phyloP scores from a whole-genome alignment of 2,888 invertebrate genomes.

The Psococerastis gibbosa region DNA sequence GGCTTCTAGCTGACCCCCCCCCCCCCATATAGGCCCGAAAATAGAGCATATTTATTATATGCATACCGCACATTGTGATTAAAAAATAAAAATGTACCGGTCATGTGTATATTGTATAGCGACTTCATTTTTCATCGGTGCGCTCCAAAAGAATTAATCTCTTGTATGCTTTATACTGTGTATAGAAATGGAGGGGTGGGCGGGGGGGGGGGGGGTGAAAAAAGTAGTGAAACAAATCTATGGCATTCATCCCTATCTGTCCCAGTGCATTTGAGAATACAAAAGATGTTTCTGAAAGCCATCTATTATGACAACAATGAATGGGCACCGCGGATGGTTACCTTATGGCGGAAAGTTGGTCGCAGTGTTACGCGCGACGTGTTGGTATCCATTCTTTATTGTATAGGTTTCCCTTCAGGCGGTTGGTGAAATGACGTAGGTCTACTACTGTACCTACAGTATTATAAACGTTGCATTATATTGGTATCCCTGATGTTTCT shows the following conservation, averaged over 20 bases:
- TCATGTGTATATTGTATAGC: too few species aligned
- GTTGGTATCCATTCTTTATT: background rate
- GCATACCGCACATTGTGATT: too few species aligned
- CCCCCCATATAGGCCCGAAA: too few species aligned
- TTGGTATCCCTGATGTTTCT: too few species aligned
- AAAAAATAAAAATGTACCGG: too few species aligned
- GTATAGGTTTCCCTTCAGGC: too few species aligned
- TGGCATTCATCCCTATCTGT: conserved; percentile 9
- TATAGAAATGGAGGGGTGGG: too few species aligned
- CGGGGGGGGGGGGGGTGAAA: too few species aligned
- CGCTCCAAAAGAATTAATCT: background rate
- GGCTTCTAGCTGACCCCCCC: too few species aligned
- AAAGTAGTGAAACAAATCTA: conserved; percentile 8
- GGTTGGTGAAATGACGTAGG: too few species aligned
- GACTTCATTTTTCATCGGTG: background rate
- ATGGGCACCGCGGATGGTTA: conserved; percentile 7
- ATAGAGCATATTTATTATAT: too few species aligned
- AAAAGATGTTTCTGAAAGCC: conserved; percentile 11
- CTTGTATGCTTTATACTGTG: background rate
- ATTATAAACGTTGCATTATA: too few species aligned
- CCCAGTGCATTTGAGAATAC: conserved; percentile 10
- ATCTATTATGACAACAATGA: conserved; percentile 10
- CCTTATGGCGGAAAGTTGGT: background rate
- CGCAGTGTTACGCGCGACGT: conserved; percentile 1
- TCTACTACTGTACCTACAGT: background rate